phyloP scores from a whole-genome alignment of 2,888 invertebrate genomes.

The Tyria jacobaeae region DNA sequence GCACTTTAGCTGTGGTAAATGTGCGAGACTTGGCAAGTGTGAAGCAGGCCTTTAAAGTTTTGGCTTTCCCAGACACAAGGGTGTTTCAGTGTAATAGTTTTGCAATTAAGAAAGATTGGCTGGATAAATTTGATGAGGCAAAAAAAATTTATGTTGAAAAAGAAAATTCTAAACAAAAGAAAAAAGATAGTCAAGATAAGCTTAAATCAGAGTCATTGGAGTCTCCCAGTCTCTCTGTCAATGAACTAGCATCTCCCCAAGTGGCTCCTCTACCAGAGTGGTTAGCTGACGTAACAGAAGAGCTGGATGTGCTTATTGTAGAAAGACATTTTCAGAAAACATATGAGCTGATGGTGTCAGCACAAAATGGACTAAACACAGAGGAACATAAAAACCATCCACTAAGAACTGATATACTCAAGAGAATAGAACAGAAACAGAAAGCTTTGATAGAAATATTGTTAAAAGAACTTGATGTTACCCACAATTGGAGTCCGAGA shows the following conservation, averaged over 20 bases:
- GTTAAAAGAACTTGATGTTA: constrained; percentile 95
- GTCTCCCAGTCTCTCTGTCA: constrained; percentile 81
- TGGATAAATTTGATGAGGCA: constrained; percentile 96
- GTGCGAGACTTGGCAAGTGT: constrained; percentile 95
- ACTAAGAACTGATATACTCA: constrained; percentile 72
- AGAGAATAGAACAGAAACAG: constrained; percentile 90
- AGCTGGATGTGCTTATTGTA: constrained; percentile 97
- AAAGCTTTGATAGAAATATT: constrained; percentile 94
- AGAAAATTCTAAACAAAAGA: constrained; percentile 87
- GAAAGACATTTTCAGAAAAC: constrained; percentile 98
- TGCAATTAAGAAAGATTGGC: constrained; percentile 95
- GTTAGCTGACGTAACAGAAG: constrained; percentile 96
- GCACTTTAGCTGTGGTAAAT: constrained; percentile 97
- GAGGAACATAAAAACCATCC: constrained; percentile 78
- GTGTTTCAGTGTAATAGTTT: constrained; percentile 96
- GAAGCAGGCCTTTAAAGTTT: constrained; percentile 96
- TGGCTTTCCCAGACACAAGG: constrained; percentile 97
- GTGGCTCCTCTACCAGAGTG: constrained; percentile 90
- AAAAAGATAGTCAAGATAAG: constrained; percentile 75
- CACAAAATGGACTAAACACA: constrained; percentile 74
- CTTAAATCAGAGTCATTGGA: constrained; percentile 74
- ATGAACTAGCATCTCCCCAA: constrained; percentile 78
- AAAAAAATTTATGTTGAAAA: constrained; percentile 92
- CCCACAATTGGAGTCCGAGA: constrained; percentile 95
- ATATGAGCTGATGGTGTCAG: constrained; percentile 90